Base-by-base conservation (phyloP, 2,797 vertebrate genomes). In the Lophius americanus region DNA sequence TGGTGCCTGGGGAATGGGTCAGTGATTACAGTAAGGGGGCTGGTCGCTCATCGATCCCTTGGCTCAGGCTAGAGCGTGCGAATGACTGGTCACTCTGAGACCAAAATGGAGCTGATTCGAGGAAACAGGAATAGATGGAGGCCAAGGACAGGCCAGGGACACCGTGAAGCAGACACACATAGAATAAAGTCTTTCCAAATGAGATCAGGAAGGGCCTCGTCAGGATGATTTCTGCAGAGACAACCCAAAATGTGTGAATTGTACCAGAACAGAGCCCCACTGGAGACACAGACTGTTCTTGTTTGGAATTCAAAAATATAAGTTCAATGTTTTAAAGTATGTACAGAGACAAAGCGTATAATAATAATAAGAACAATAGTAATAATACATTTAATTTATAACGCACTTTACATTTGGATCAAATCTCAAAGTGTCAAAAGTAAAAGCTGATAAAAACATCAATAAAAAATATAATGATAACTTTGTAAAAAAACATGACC, bases 1-100 rank as follows among this genome's bases (percentile, higher is more conserved):
- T 44, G 78, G 89, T 87, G 86, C 75, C 82, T 76, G 70, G 91
- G 92, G 91, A 93, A 88, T 50, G 87, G 92, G 91, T 93, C 92
- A 92, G 88, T 90, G 90, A 91, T 93, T 94, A 94, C 90, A 89
- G 91, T 92, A 91, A 92, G 85, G 87, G 90, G 85, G 82, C 74
- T 60, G 63, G 84, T 70, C 64, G 58, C 85, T 89, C 86, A 94
- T 94, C 85, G 91, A 94, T 94, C 88, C 75, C 61, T 52, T 23
- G 48, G 72, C 88, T 87, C 64, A 53, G 85, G 57, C 70, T 44
- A 7, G 53, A 71, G 77, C 11, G 37, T 69, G 70, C 41, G 77
- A 84, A 61, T 6, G 52, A 85, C 71, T 71, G 51, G 80, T 82
- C 61, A 73, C 79, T 58, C 66, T 6, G 77, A 84, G 75, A 87